These are phyloP conservation scores for Halocynthia roretzi DNA, from an alignment of 23 tunicate species.

Conservation along the genomic window DNA sequence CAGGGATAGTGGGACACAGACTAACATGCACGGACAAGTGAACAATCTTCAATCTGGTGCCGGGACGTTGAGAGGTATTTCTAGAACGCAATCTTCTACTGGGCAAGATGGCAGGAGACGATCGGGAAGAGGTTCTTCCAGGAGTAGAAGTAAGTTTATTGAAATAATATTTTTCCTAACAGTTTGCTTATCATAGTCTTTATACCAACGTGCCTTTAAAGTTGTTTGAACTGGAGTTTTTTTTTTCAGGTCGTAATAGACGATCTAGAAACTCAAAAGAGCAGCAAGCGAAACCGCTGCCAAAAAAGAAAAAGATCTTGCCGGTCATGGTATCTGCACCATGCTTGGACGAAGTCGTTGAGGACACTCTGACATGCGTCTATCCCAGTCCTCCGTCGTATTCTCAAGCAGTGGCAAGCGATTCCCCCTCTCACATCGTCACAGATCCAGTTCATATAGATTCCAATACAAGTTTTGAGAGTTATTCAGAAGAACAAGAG, in stretches of 20 bases:
- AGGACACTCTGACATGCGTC: conserved; percentile 55
- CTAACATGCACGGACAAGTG: not conserved
- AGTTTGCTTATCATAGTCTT: too few species aligned
- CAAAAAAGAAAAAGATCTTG: conserved; percentile 43
- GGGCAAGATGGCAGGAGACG: not conserved
- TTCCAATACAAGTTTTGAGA: too few species aligned
- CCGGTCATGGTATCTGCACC: conserved; percentile 84
- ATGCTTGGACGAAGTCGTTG: conserved; percentile 41
- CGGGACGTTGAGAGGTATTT: not conserved
- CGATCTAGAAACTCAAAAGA: conserved; percentile 16
- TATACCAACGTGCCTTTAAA: not conserved
- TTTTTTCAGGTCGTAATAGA: conserved; percentile 27
- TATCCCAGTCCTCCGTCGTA: conserved; percentile 85
- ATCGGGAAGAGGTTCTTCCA: not conserved
- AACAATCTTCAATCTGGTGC: not conserved
- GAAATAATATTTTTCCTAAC: too few species aligned
- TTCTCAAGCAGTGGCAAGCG: conserved; percentile 9
- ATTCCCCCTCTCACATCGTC: not conserved
- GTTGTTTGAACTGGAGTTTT: not conserved
- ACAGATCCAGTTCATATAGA: too few species aligned
- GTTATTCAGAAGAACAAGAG: too few species aligned
- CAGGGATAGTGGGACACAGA: not conserved
- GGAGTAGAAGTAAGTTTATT: not conserved
- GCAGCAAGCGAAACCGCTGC: conserved; percentile 70
- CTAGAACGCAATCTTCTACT: not conserved